Percentiles rank a stretch among this genome's conserved stretches.
These are phyloP conservation scores for Graptemys geographica DNA, from an alignment of 2,797 vertebrate genomes.

Conservation along the genomic window DNA sequence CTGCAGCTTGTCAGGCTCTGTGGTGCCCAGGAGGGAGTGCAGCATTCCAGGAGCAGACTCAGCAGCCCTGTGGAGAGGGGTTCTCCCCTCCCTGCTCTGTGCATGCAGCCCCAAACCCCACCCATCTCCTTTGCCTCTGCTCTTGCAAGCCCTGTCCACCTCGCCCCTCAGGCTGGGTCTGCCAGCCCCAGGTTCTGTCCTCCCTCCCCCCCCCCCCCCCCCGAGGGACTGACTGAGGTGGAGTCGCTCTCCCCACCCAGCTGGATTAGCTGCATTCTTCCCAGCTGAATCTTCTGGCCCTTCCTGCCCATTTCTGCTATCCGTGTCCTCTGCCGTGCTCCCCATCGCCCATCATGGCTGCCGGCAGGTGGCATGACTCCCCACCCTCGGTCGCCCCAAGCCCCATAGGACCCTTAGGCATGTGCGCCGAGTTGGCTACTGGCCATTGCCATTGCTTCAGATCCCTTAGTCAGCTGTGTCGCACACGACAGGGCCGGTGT, in stretches of 20 bases:
- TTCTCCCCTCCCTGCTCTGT: neutral
- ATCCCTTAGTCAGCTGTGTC: neutral
- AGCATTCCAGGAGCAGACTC: rapidly evolving
- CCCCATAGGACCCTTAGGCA: rapidly evolving
- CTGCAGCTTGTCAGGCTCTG: neutral
- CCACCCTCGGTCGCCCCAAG: neutral
- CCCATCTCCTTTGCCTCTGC: neutral
- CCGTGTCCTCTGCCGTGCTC: neutral
- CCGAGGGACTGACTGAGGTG: neutral
- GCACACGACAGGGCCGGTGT: neutral
- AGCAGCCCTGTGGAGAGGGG: neutral
- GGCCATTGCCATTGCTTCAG: neutral
- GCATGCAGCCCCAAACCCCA: neutral
- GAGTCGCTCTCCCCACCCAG: neutral
- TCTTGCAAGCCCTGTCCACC: neutral
- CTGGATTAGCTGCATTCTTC: neutral
- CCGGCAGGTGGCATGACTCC: neutral
- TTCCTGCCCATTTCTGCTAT: neutral
- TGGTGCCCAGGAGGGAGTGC: rapidly evolving
- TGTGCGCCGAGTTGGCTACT: rapidly evolving
- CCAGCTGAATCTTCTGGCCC: neutral
- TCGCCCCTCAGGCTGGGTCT: neutral
- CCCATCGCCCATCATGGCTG: neutral
- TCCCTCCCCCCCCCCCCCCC: too few species aligned
- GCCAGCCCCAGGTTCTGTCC: neutral